Evolutionary conservation across 2,113 vertebrate species (phyloP).

Genomic region (Ia io): DNA sequence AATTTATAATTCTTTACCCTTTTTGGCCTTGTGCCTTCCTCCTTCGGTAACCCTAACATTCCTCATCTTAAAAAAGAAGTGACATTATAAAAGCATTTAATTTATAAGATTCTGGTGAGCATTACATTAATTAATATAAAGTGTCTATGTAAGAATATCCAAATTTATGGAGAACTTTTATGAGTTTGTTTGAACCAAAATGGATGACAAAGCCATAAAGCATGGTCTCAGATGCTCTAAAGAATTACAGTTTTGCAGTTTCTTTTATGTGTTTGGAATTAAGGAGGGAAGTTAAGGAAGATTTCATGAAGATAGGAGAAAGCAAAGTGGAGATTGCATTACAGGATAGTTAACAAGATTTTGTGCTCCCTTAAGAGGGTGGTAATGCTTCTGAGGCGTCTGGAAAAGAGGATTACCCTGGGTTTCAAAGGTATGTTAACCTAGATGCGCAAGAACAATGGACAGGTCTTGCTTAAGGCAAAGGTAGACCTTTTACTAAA

Average conservation of each 20-base stretch:
- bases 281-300: neutral
- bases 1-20: no score
- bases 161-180: neutral
- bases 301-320: neutral
- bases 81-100: neutral
- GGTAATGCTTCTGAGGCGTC: neutral
- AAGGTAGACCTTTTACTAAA: neutral
- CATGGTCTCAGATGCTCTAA: neutral
- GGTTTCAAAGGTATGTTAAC: no score
- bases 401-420: neutral
- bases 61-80: neutral
- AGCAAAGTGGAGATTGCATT: neutral
- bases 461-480: neutral
- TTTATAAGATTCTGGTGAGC: neutral
- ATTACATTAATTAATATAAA: neutral
- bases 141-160: no score
- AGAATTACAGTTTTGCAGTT: neutral
- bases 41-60: no score
- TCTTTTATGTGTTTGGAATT: neutral
- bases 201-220: neutral
- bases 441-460: neutral
- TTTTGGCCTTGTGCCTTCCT: no score
- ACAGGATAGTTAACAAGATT: neutral
- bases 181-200: neutral
- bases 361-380: neutral